Conservation (phyloP, 2,797 vertebrate genomes). For the Muscicapa comitata region DNA sequence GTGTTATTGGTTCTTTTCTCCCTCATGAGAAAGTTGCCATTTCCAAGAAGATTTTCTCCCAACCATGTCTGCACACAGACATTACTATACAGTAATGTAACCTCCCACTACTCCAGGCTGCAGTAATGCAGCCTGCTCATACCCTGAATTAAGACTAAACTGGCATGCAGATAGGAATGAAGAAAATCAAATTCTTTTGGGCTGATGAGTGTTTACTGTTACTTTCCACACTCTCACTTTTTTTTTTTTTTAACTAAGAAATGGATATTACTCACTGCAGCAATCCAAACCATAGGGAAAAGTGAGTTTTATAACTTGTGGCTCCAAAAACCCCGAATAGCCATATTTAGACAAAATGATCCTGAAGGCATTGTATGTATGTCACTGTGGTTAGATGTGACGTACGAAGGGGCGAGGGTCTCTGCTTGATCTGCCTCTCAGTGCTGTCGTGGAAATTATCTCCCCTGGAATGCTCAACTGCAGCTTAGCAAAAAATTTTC, state of each 20-base stretch:
- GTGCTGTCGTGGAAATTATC: background rate
- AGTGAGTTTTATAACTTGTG: background rate
- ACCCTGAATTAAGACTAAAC: background rate
- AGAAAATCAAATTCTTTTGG: conserved; percentile 9
- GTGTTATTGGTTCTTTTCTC: too few species aligned
- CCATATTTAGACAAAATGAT: conserved; percentile 23
- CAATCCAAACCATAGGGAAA: background rate
- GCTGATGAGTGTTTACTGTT: background rate
- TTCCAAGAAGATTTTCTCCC: too few species aligned
- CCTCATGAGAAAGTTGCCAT: too few species aligned
- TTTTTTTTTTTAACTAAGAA: background rate
- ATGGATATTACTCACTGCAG: background rate
- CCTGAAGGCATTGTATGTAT: background rate
- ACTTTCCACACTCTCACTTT: background rate
- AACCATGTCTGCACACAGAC: too few species aligned
- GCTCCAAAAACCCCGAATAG: background rate
- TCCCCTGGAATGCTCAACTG: background rate
- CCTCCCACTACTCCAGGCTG: background rate
- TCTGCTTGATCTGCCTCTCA: background rate
- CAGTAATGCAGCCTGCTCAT: background rate
- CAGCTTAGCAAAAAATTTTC: background rate
- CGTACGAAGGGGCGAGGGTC: fast-evolving
- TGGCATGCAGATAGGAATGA: background rate
- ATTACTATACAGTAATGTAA: background rate
- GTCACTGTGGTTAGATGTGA: conserved; percentile 5